Conservation (phyloP, 2,113 vertebrate genomes). For the Ochotona princeps region DNA sequence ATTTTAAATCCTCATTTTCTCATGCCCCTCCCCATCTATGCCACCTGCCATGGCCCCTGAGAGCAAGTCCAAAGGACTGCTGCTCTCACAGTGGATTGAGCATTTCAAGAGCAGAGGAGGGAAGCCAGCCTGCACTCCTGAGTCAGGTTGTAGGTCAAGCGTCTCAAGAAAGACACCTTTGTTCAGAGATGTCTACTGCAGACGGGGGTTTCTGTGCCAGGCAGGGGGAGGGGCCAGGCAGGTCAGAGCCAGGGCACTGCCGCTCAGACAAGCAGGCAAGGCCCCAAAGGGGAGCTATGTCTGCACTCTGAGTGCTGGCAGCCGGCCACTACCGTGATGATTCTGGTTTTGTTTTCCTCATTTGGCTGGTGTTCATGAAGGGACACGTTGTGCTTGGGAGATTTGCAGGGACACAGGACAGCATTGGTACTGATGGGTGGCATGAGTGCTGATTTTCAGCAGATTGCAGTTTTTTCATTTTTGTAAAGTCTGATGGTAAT, state of each 20-base stretch:
- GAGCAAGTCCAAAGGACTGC: too few relatives aligned
- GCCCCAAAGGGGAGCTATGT: not conserved
- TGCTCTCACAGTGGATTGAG: not conserved
- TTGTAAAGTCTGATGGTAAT: not conserved
- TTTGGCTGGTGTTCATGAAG: not conserved
- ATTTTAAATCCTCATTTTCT: not conserved
- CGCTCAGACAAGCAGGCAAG: not conserved
- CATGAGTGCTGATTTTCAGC: not conserved
- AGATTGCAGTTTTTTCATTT: not conserved
- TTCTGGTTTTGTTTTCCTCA: not conserved
- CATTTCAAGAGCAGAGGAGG: not conserved
- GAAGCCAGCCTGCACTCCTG: not conserved
- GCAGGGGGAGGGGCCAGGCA: not conserved
- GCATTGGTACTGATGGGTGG: not conserved
- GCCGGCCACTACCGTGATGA: not conserved
- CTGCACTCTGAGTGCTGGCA: not conserved
- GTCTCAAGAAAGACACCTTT: slow-evolving; percentile 66
- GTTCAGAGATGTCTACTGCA: not conserved
- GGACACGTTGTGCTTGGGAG: not conserved
- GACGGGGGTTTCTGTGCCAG: not conserved
- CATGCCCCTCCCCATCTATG: not conserved
- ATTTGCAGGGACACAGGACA: not conserved
- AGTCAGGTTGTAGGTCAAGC: not conserved
- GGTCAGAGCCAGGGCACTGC: slow-evolving; percentile 34
- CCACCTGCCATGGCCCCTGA: too few relatives aligned